Evolutionary conservation across 1,140 invertebrate genomes (phyloP).

Genomic region (Hesperophylax magnus): DNA sequence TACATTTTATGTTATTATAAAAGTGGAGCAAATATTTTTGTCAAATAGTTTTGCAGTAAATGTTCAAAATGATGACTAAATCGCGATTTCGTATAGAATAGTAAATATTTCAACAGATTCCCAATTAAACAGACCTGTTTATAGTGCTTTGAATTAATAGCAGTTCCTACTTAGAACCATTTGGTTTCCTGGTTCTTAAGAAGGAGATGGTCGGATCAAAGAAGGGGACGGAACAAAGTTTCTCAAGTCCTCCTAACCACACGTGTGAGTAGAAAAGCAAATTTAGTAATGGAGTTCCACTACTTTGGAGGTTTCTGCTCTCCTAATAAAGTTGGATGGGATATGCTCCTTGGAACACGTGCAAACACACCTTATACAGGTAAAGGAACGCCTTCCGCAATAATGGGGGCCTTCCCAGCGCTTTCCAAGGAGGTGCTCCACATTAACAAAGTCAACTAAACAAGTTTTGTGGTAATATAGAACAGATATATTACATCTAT

Average conservation of each 20-base stretch:
- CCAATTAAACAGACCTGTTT: no score
- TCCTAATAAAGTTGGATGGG: conserved; percentile 40
- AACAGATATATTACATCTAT: no score
- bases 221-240: not conserved
- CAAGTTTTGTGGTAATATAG: no score
- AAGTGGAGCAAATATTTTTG: no score
- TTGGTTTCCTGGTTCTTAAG: not conserved
- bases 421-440: not conserved
- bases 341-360: conserved; percentile 24
- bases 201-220: not conserved
- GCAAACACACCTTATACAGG: conserved; percentile 25
- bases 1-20: no score
- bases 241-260: not conserved
- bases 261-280: conserved; percentile 13
- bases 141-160: no score
- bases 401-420: not conserved
- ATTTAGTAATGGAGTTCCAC: conserved; percentile 37
- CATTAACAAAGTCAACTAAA: not conserved
- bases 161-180: no score
- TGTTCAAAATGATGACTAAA: no score
- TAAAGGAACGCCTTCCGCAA: not conserved
- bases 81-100: no score
- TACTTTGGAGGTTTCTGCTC: conserved; percentile 35
- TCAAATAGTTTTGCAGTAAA: no score
- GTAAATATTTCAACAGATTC: no score